phyloP scores from a whole-genome alignment of 2,888 invertebrate genomes.

The Sminthurinus aureus region DNA sequence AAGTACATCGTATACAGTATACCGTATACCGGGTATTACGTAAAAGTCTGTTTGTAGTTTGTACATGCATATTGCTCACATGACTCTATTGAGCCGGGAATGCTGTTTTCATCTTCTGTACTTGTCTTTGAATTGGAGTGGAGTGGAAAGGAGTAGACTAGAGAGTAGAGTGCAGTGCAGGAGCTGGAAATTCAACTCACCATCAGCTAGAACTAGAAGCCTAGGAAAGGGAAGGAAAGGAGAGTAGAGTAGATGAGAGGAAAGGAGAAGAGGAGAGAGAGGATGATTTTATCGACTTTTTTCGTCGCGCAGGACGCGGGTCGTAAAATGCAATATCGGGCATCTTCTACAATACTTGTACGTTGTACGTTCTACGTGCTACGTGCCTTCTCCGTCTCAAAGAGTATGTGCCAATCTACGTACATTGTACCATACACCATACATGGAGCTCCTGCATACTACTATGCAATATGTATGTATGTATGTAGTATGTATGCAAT shows the following conservation, averaged over 20 bases:
- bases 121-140: too few species aligned
- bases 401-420: neutral
- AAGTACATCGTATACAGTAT: too few species aligned
- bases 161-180: neutral
- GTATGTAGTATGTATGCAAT: neutral
- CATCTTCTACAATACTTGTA: slow-evolving; percentile 32
- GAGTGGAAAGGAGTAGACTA: neutral
- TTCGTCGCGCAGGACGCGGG: slow-evolving; percentile 37
- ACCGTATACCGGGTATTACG: too few species aligned
- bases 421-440: neutral
- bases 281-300: slow-evolving; percentile 42
- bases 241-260: too few species aligned
- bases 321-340: slow-evolving; percentile 34
- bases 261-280: neutral
- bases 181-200: neutral
- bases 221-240: too few species aligned
- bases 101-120: neutral
- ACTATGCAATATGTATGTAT: neutral
- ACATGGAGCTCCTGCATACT: neutral
- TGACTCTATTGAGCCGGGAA: neutral
- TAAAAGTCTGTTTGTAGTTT: too few species aligned
- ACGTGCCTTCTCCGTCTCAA: neutral
- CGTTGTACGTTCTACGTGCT: too few species aligned
- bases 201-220: too few species aligned
- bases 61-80: neutral